Evolutionary conservation across 2,113 vertebrate genomes (phyloP), one percentile per base, ranked within the genome.

Genomic region (Macrotis lagotis): DNA sequence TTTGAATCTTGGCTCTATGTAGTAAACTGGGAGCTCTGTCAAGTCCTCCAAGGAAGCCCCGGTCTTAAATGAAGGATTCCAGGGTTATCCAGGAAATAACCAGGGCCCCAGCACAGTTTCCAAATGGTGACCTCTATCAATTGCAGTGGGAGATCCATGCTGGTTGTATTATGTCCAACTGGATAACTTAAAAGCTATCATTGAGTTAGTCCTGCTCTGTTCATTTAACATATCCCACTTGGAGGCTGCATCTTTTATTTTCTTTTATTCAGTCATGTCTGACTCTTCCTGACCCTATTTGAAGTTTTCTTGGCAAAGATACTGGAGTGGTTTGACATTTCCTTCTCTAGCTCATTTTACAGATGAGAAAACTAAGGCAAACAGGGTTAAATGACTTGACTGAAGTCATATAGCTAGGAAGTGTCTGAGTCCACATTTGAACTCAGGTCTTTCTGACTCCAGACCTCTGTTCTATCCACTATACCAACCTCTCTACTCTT

Each of bases 211-310:
- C 66, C 51, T 37, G 37, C 59, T 50, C 48, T 88, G 11, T 91
- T 92, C 92, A 90, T 94, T 91, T 91, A 92, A 90, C 48, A 47
- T 59, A 92, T 66, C 66, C 89, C 26, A 26, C 92, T 97, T 95
- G 91, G 91, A 2, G 7, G 92, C 94, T 50, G 52, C 50, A 66
- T 66, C 31, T 37, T 59, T 59, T 55, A 11, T 59, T 66, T 66
- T 66, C 10, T 66, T 37, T 66, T 37, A 11, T 31, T 59, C 28
- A 31, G 59, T 66, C 12, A 37, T 14, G 3, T 66, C 31, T 37
- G 12, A 66, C 31, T 66, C 28, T n/a, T 66, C 59, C 37, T 66
- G 31, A 66, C 1, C 31, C 31, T 66, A 5, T 66, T 66, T 66
- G 31, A 31, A 14, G 31, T 37, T 66, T 66, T 37, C 59, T 37